A percentile compares a stretch with the other conserved stretches of the same genome.
These are phyloP conservation scores for Mactromeris polynyma DNA, from an alignment of 2,888 invertebrate genomes.

Conservation along the genomic window DNA sequence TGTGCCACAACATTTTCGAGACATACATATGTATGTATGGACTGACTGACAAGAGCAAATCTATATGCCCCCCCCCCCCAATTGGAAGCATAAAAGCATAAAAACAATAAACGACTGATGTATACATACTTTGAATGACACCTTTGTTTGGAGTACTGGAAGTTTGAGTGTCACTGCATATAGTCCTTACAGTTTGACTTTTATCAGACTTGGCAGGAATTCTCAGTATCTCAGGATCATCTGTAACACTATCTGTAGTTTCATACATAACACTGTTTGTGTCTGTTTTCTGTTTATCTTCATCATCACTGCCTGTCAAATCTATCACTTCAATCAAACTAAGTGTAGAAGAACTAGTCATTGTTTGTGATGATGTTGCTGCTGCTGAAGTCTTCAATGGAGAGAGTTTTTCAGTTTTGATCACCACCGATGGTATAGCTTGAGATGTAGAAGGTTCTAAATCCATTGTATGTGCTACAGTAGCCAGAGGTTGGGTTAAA, in stretches of 20 bases:
- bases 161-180: not conserved
- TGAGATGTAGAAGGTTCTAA: not conserved
- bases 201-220: not conserved
- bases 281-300: not conserved
- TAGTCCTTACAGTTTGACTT: not conserved
- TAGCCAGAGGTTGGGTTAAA: not conserved
- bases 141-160: not conserved
- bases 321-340: conserved; percentile 20
- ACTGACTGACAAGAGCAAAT: too few species aligned
- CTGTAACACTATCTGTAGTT: not conserved
- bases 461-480: not conserved
- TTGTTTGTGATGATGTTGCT: not conserved
- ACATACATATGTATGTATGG: too few species aligned
- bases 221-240: not conserved
- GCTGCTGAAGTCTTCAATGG: not conserved
- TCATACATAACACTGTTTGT: not conserved
- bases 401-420: not conserved
- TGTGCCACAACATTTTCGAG: too few species aligned
- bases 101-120: too few species aligned
- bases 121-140: not conserved
- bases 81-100: too few species aligned
- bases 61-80: too few species aligned
- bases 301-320: conserved; percentile 24
- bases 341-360: not conserved
- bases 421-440: not conserved